Evolutionary conservation across 2,113 vertebrate species (phyloP), one percentile per base, ranked within the genome.

Genomic region (Vidua chalybeata): DNA sequence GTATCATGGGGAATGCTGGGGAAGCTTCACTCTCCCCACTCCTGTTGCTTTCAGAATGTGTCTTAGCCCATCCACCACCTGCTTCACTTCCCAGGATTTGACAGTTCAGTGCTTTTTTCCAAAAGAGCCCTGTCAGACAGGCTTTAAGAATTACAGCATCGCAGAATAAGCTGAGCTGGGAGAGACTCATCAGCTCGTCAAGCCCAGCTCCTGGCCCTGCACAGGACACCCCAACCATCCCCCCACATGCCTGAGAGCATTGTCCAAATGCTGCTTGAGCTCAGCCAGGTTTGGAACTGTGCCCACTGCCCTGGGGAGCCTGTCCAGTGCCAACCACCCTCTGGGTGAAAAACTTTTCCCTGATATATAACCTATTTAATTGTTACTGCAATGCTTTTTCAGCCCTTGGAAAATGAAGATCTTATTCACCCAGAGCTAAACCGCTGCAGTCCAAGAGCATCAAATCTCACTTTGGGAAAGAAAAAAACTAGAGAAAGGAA

Each of bases 261-360:
- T 6, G 0, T 30, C 28, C 39, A 74, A 31, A 59, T 0, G 0
- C 1, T 51, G 13, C 31, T 24, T 33, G 55, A 27, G 21, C 11
- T 52, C 62, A 26, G 49, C 13, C 58, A 43, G n/a, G 10, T 13
- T 35, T 48, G 48, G 20, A 20, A 8, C 20, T 43, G 49, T 56
- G 48, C 9, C 17, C 10, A 9, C 39, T 51, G 35, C 35, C 28
- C 12, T 37, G 21, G 8, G 37, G 6, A 59, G 3, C 10, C 64
- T 45, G 19, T 31, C 35, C 24, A 69, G n/a, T 59, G n/a, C 30
- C 55, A 54, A 0, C 1, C 19, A 71, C n/a, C 28, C 28, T 78
- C n/a, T 26, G 41, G n/a, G 10, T 14, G 49, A 26, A 56, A 41
- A 31, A 18, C 20, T 1, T 26, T 15, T 26, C 26, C 41, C 66